A percentile compares a stretch with the other conserved stretches of the same genome.
Evolutionary conservation across 1,140 invertebrate species (phyloP).

Genomic region (Hypothenemus hampei): DNA sequence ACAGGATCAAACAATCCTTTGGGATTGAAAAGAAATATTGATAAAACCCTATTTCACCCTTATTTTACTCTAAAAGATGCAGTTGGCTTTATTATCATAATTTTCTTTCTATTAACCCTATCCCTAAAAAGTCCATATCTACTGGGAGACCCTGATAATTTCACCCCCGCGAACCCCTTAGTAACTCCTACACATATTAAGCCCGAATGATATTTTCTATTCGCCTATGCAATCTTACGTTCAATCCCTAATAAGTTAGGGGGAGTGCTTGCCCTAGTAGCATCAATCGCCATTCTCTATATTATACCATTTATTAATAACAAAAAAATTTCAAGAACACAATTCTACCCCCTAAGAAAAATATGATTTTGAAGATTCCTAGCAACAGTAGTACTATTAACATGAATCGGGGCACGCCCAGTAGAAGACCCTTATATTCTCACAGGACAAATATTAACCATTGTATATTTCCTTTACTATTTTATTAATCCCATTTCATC

Average conservation of each 20-base stretch:
- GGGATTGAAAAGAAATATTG: conserved; percentile 54
- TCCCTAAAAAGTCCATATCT: conserved; percentile 48
- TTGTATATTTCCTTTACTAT: conserved; percentile 55
- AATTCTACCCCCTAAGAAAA: conserved; percentile 57
- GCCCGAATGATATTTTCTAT: conserved; percentile 73
- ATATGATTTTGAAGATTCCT: conserved; percentile 55
- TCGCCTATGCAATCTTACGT: conserved; percentile 69
- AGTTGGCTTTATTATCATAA: conserved; percentile 52
- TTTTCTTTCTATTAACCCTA: conserved; percentile 37
- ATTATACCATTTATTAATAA: conserved; percentile 51
- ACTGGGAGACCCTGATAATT: conserved; percentile 64
- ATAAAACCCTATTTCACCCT: conserved; percentile 59
- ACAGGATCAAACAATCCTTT: conserved; percentile 48
- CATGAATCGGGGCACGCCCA: conserved; percentile 60
- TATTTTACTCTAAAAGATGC: conserved; percentile 58
- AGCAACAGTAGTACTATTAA: conserved; percentile 54
- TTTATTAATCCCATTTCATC: conserved; percentile 47
- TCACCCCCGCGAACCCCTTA: conserved; percentile 62
- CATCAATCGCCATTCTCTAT: conserved; percentile 56
- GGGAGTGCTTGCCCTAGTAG: conserved; percentile 58
- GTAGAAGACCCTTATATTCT: conserved; percentile 59
- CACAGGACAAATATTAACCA: conserved; percentile 54
- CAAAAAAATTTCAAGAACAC: conserved; percentile 50
- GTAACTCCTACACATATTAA: conserved; percentile 66
- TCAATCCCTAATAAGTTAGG: conserved; percentile 71